A percentile compares a stretch with the other conserved stretches of the same genome.
Evolutionary conservation across 2,797 vertebrate species (phyloP).

Genomic region (Cottoperca gobio): DNA sequence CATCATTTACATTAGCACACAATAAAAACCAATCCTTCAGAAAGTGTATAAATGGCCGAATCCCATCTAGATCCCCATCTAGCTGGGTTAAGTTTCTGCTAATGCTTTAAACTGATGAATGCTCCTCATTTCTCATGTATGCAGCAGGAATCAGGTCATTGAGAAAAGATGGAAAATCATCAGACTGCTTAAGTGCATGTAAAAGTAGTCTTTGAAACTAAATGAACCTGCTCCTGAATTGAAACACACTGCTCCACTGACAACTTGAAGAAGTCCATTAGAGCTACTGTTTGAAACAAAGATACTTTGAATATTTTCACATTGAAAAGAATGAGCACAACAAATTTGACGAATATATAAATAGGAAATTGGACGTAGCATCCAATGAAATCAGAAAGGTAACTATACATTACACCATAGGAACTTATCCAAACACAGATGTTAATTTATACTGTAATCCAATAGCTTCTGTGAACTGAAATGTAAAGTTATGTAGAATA

Average conservation of each 20-base stretch:
- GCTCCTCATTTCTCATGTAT: slow-evolving; percentile 4
- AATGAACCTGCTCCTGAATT: slow-evolving; percentile 29
- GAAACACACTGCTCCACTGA: slow-evolving; percentile 53
- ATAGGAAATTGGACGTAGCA: slow-evolving; percentile 61
- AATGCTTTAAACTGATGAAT: not conserved
- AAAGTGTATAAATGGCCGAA: not conserved
- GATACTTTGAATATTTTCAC: slow-evolving; percentile 68
- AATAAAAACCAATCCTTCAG: not conserved
- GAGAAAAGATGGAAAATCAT: slow-evolving; percentile 27
- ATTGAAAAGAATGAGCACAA: slow-evolving; percentile 66
- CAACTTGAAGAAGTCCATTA: slow-evolving; percentile 58
- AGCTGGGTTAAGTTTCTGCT: not conserved
- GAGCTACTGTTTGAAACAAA: slow-evolving; percentile 66
- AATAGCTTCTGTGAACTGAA: slow-evolving; percentile 67
- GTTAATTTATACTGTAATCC: slow-evolving; percentile 55
- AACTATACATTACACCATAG: slow-evolving; percentile 63
- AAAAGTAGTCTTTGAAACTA: slow-evolving; percentile 45
- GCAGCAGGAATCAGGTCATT: slow-evolving; percentile 10
- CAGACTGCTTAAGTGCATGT: slow-evolving; percentile 52
- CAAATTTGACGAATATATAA: slow-evolving; percentile 64
- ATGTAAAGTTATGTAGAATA: slow-evolving; percentile 65
- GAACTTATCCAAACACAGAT: slow-evolving; percentile 66
- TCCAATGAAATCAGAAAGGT: slow-evolving; percentile 66
- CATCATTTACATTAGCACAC: not conserved
- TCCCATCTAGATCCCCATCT: not conserved